Conservation (phyloP, 2,797 vertebrate genomes). For the Mastacembelus armatus region DNA sequence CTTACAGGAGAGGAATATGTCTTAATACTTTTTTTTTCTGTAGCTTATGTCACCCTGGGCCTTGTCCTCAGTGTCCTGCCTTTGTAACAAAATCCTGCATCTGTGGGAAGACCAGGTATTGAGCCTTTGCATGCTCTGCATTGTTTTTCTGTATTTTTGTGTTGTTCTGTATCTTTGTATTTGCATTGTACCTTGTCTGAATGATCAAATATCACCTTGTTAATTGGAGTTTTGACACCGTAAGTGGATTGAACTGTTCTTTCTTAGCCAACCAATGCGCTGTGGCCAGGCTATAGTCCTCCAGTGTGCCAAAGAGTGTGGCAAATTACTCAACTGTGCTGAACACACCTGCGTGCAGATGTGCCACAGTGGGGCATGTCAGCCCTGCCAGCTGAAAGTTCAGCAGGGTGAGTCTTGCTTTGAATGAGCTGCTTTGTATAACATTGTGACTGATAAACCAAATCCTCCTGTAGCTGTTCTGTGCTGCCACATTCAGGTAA, state of each 20-base stretch:
- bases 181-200: neutral
- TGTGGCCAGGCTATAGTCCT: conserved; percentile 90
- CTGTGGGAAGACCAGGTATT: conserved; percentile 93
- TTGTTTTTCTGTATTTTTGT: neutral
- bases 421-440: neutral
- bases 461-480: neutral
- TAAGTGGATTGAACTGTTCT: conserved; percentile 9
- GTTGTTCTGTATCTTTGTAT: neutral
- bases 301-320: conserved; percentile 90
- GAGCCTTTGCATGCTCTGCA: neutral
- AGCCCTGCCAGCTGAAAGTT: conserved; percentile 89
- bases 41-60: conserved; percentile 97
- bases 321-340: conserved; percentile 89
- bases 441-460: neutral
- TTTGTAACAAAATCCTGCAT: conserved; percentile 93
- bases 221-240: neutral
- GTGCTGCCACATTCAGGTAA: too few species aligned
- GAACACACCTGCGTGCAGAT: conserved; percentile 91
- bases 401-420: conserved; percentile 86
- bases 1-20: neutral
- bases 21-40: conserved; percentile 33
- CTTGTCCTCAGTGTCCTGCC: conserved; percentile 96
- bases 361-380: conserved; percentile 91
- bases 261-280: conserved; percentile 92
- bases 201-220: too few species aligned